These are phyloP conservation scores for Herpailurus yagouaroundi DNA, from an alignment of 2,113 vertebrate species.

Conservation along the genomic window DNA sequence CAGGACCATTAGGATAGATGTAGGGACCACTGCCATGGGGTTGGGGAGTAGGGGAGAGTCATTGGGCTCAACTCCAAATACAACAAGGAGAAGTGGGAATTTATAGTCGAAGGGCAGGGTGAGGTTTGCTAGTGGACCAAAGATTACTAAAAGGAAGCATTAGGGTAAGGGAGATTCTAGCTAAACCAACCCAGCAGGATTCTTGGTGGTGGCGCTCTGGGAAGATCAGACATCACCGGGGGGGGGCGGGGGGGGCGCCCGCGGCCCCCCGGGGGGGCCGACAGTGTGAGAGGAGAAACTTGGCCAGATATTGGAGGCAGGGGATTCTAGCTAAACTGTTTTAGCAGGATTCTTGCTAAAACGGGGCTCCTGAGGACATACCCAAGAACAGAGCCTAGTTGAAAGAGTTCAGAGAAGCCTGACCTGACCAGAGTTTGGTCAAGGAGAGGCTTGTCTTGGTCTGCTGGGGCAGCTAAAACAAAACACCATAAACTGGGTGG, in stretches of 20 bases:
- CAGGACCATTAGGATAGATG: neutral
- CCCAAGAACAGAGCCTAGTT: neutral
- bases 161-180: neutral
- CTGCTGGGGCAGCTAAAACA: neutral
- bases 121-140: neutral
- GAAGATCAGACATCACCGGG: neutral
- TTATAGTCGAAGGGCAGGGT: neutral
- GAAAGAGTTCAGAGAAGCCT: neutral
- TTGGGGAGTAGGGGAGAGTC: neutral
- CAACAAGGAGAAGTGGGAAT: neutral
- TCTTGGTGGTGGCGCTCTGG: too few relatives aligned
- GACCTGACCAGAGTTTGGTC: neutral
- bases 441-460: neutral
- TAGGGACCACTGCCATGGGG: too few relatives aligned
- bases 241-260: neutral
- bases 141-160: neutral
- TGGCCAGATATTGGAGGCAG: neutral
- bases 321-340: neutral
- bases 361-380: neutral
- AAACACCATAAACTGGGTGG: neutral
- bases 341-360: neutral
- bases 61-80: neutral
- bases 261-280: too few relatives aligned
- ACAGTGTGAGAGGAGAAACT: neutral
- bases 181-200: neutral